Percentiles rank a stretch among this genome's conserved stretches.
Evolutionary conservation across 2,797 vertebrate genomes (phyloP).

Genomic region (Aldrovandia affinis): DNA sequence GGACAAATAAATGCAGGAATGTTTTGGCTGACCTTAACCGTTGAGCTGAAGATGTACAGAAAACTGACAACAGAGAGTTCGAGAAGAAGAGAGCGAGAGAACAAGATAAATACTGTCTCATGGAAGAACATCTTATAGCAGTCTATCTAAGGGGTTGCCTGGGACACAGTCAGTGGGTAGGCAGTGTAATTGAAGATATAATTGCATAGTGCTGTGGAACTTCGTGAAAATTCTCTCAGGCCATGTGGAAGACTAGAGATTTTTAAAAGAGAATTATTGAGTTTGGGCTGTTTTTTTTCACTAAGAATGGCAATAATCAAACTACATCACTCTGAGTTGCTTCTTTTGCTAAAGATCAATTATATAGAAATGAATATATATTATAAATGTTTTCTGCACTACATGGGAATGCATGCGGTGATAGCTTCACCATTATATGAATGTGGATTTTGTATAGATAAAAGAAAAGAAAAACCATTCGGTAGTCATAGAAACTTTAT

Average conservation of each 20-base stretch:
- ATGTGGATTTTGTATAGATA: not conserved
- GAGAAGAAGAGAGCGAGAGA: not conserved
- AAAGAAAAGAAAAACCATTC: no score
- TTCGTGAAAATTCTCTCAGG: constrained; percentile 1
- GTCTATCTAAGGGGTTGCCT: constrained; percentile 5
- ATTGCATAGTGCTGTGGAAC: constrained; percentile 4
- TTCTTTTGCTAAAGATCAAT: not conserved
- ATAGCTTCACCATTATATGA: not conserved
- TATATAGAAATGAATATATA: not conserved
- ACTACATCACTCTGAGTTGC: no score
- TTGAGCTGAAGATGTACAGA: no score
- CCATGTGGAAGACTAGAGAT: not conserved
- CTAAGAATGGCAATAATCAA: not conserved
- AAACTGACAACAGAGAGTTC: no score
- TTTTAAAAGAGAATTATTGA: not conserved
- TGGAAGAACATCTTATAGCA: constrained; percentile 2
- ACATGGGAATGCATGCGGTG: not conserved
- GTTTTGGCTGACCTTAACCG: no score
- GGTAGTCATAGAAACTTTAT: not conserved
- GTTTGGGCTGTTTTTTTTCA: not conserved
- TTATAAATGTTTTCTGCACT: not conserved
- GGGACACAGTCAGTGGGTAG: constrained; percentile 1
- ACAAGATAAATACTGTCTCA: not conserved
- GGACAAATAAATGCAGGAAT: no score
- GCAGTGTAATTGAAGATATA: constrained; percentile 25